Evolutionary conservation across 2,113 vertebrate species (phyloP).

Genomic region (Boulengerochromis microlepis): DNA sequence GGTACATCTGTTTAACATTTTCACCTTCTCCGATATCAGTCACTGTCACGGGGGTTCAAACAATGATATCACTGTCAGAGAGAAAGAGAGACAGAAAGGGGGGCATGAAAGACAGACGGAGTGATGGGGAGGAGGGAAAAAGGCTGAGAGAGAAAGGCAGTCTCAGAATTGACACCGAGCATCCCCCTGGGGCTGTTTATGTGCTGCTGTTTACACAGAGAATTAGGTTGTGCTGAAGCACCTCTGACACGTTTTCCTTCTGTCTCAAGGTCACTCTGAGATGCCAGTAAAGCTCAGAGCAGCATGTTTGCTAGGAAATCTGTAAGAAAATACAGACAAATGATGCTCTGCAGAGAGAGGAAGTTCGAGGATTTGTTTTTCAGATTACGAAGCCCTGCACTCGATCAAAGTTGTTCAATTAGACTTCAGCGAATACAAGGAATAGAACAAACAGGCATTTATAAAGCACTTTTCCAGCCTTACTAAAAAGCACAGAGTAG

Average conservation of each 20-base stretch:
- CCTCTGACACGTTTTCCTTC: neutral
- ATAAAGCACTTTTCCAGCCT: neutral
- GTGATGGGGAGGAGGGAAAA: neutral
- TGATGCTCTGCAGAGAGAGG: neutral
- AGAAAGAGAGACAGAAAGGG: neutral
- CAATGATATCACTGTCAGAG: slow-evolving; percentile 3
- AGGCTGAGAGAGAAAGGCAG: neutral
- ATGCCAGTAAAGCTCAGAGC: neutral
- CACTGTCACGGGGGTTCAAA: slow-evolving; percentile 17
- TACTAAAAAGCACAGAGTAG: neutral
- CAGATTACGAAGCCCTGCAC: neutral
- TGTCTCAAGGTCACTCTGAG: slow-evolving; percentile 2
- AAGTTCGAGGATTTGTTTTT: neutral
- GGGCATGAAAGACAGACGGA: neutral
- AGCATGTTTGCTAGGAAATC: neutral
- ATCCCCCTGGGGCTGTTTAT: slow-evolving; percentile 35
- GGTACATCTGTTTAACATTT: slow-evolving; percentile 44
- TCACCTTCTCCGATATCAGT: slow-evolving; percentile 5
- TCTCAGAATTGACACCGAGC: neutral
- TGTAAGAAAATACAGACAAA: neutral
- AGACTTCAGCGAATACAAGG: neutral
- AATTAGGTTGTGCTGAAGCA: neutral
- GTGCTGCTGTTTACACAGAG: slow-evolving; percentile 19
- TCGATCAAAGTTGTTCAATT: neutral
- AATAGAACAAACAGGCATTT: neutral